phyloP scores from a whole-genome alignment of 2,797 vertebrate genomes.

The Salmo trutta region DNA sequence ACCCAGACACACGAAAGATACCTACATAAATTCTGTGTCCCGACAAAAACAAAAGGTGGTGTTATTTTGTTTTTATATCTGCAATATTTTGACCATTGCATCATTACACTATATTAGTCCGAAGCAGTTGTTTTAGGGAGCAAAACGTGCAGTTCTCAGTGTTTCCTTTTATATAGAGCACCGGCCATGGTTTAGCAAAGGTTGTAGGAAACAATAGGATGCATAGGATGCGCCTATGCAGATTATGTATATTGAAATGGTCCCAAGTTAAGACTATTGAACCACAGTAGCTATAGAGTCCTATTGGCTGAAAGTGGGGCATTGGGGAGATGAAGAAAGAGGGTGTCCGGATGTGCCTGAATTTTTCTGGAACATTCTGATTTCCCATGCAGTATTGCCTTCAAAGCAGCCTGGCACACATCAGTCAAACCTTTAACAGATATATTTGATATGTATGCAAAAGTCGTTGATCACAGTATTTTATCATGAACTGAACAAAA shows the following conservation, averaged over 20 bases:
- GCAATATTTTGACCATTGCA: background rate
- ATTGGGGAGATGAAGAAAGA: background rate
- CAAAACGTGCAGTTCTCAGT: too few relatives aligned
- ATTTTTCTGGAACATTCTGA: conserved; percentile 24
- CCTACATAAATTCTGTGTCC: background rate
- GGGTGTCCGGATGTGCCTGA: background rate
- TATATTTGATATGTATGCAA: background rate
- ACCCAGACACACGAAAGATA: background rate
- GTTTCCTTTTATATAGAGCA: too few relatives aligned
- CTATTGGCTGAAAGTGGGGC: background rate
- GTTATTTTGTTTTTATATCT: background rate
- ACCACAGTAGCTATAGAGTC: background rate
- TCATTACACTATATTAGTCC: too few relatives aligned
- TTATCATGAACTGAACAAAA: background rate
- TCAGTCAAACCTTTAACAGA: background rate
- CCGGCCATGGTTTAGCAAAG: too few relatives aligned
- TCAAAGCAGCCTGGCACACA: conserved; percentile 26
- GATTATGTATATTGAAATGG: background rate
- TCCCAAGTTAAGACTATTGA: background rate
- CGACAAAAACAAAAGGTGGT: background rate
- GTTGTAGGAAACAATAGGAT: too few relatives aligned
- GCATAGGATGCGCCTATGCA: background rate
- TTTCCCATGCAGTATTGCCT: conserved; percentile 29
- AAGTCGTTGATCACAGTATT: background rate
- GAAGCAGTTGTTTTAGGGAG: too few relatives aligned